phyloP scores from a whole-genome alignment of 2,797 vertebrate genomes.

The Rhabdomys pumilio region DNA sequence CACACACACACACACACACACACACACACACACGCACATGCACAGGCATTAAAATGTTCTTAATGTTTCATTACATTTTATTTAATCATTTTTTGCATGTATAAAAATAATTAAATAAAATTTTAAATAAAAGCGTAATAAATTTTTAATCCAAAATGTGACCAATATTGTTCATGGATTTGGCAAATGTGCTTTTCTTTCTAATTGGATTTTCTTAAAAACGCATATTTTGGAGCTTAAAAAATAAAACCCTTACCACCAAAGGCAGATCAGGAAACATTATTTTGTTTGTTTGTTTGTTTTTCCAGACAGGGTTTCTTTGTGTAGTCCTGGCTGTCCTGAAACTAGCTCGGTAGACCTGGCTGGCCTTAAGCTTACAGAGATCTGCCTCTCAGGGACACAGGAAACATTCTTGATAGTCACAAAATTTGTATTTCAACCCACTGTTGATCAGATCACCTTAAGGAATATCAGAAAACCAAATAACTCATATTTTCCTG shows the following conservation, averaged over 20 bases:
- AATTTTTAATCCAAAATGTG: neutral
- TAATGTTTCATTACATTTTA: neutral
- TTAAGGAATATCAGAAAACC: neutral
- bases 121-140: neutral
- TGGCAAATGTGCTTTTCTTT: neutral
- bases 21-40: neutral
- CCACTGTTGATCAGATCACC: neutral
- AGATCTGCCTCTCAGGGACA: neutral
- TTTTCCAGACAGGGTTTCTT: neutral
- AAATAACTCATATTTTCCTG: neutral
- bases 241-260: neutral
- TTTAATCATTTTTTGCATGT: neutral
- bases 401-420: conserved; percentile 2
- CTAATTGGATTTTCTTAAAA: conserved; percentile 41
- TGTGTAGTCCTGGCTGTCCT: neutral
- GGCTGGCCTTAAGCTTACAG: neutral
- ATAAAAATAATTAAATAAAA: neutral
- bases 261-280: neutral
- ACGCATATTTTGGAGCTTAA: neutral
- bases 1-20: neutral
- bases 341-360: neutral
- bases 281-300: neutral
- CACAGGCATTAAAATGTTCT: neutral
- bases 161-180: neutral
- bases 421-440: neutral